These are phyloP conservation scores for Tachina lurida DNA, from an alignment of 2,888 invertebrate genomes.

Conservation along the genomic window DNA sequence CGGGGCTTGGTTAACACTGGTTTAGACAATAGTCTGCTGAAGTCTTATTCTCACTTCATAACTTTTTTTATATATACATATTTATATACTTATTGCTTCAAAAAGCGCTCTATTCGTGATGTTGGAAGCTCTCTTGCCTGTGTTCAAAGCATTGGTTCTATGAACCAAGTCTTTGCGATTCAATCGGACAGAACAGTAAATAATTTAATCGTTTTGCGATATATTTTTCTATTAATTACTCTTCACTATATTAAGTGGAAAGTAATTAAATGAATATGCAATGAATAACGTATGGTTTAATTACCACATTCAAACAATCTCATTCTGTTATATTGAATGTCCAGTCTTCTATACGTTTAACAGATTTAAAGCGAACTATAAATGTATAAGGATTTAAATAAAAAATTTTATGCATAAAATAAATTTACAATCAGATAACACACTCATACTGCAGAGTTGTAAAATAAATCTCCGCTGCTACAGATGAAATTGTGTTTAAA, in stretches of 20 bases:
- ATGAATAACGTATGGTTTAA: no score
- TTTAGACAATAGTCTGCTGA: not conserved
- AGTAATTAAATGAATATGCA: conserved; percentile 14
- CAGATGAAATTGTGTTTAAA: not conserved
- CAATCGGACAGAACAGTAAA: not conserved
- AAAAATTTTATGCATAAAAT: conserved; percentile 17
- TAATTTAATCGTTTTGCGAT: not conserved
- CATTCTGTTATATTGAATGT: not conserved
- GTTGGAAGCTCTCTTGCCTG: not conserved
- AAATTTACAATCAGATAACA: not conserved
- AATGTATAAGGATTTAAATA: not conserved
- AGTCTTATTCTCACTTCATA: not conserved
- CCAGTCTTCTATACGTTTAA: not conserved
- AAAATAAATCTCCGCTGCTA: not conserved
- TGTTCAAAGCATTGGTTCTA: not conserved
- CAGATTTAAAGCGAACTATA: not conserved
- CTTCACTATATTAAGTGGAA: not conserved
- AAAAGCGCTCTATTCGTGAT: no score
- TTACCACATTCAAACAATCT: not conserved
- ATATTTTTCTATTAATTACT: conserved; percentile 15
- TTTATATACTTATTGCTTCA: not conserved
- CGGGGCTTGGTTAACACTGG: no score
- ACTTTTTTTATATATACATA: not conserved
- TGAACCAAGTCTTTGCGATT: not conserved
- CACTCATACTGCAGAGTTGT: not conserved